phyloP scores from a whole-genome alignment of 1,140 invertebrate species.

The Watersipora subatra region DNA sequence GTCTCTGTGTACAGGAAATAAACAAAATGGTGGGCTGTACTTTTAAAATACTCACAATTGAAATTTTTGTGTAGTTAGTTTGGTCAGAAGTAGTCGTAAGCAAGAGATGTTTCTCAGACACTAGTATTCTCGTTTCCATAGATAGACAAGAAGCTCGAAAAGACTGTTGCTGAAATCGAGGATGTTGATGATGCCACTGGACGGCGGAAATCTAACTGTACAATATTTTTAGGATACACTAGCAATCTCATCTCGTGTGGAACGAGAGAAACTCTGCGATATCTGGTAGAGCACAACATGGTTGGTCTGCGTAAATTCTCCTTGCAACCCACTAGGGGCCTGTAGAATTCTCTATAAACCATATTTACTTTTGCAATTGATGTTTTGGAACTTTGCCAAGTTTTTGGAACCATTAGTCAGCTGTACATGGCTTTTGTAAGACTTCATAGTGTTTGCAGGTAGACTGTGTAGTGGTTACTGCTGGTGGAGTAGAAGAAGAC shows the following conservation, averaged over 20 bases:
- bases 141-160: not conserved
- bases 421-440: too few species aligned
- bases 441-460: constrained; percentile 51
- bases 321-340: too few species aligned
- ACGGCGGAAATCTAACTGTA: constrained; percentile 50
- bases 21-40: constrained; percentile 63
- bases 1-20: constrained; percentile 74
- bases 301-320: constrained; percentile 32
- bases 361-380: not conserved
- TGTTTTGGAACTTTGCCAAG: not conserved
- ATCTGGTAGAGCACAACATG: constrained; percentile 72
- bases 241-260: constrained; percentile 95
- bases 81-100: too few species aligned
- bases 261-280: constrained; percentile 70
- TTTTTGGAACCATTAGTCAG: too few species aligned
- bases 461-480: constrained; percentile 92
- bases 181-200: constrained; percentile 19
- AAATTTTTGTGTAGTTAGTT: too few species aligned
- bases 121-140: too few species aligned
- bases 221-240: constrained; percentile 93
- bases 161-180: not conserved
- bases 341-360: not conserved
- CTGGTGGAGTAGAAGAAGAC: constrained; percentile 96
- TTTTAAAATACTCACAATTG: too few species aligned
- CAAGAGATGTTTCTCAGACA: too few species aligned